phyloP scores from a whole-genome alignment of 2,113 vertebrate genomes.

The Campylomormyrus tamandua region DNA sequence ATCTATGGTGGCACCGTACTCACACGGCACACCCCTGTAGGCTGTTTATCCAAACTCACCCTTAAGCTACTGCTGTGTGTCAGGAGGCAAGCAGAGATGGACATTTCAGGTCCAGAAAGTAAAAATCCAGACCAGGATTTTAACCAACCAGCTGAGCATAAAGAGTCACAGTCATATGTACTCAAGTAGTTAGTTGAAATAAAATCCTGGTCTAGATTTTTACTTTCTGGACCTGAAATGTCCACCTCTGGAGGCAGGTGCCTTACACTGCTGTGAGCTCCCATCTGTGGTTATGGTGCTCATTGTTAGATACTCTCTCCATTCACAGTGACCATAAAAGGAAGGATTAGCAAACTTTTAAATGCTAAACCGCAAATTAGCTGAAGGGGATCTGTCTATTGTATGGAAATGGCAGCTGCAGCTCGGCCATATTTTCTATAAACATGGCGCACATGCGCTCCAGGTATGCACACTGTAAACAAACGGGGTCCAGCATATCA shows the following conservation, averaged over 20 bases:
- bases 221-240: too few species aligned
- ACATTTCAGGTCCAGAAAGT: too few species aligned
- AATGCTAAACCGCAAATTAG: neutral
- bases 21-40: neutral
- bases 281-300: neutral
- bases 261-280: neutral
- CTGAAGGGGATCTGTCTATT: neutral
- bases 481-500: neutral
- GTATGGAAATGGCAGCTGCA: neutral
- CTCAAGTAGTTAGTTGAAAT: too few species aligned
- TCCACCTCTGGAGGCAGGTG: too few species aligned
- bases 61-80: neutral
- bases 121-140: too few species aligned
- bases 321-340: neutral
- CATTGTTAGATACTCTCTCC: neutral
- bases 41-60: neutral
- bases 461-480: neutral
- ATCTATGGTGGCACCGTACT: neutral
- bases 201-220: too few species aligned
- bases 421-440: neutral
- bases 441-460: neutral
- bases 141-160: too few species aligned
- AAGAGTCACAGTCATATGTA: too few species aligned
- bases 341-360: neutral
- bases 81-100: neutral